Evolutionary conservation across 2,888 invertebrate species (phyloP).

Genomic region (Lapara coniferarum): DNA sequence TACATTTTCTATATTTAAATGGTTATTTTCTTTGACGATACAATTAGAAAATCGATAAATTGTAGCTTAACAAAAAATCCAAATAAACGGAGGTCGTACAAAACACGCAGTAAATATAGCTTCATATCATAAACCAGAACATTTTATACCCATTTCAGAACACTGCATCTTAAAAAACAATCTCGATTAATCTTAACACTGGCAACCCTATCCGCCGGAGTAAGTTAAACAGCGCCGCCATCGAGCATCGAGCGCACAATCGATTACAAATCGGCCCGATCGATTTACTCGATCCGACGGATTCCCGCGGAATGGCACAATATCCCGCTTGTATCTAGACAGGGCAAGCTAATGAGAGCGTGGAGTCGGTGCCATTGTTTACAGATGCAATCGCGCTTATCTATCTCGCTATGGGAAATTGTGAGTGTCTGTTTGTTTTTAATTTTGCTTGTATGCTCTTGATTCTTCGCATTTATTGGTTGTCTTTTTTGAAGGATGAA

Average conservation of each 20-base stretch:
- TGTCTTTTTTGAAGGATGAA: conserved; percentile 3
- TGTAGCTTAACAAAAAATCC: too few relatives aligned
- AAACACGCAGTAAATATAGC: too few relatives aligned
- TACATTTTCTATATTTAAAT: not conserved
- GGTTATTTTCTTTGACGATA: too few relatives aligned
- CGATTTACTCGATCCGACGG: conserved; percentile 65
- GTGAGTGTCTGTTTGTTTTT: conserved; percentile 16
- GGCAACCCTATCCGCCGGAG: conserved; percentile 11
- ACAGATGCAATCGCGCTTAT: conserved; percentile 71
- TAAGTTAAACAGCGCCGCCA: conserved; percentile 38
- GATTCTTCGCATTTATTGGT: not conserved
- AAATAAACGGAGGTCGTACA: too few relatives aligned
- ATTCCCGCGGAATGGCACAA: conserved; percentile 74
- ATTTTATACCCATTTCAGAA: too few relatives aligned
- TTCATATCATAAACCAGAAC: too few relatives aligned
- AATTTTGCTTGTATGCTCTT: conserved; percentile 3
- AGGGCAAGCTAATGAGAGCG: conserved; percentile 80
- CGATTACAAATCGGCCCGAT: conserved; percentile 66
- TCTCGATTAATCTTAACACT: not conserved
- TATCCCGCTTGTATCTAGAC: conserved; percentile 65
- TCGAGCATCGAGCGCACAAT: conserved; percentile 51
- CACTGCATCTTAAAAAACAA: not conserved
- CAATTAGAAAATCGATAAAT: too few relatives aligned
- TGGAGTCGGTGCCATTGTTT: conserved; percentile 77
- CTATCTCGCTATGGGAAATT: conserved; percentile 39